phyloP scores from a whole-genome alignment of 2,113 vertebrate species.

The Gymnocephalus cernua region DNA sequence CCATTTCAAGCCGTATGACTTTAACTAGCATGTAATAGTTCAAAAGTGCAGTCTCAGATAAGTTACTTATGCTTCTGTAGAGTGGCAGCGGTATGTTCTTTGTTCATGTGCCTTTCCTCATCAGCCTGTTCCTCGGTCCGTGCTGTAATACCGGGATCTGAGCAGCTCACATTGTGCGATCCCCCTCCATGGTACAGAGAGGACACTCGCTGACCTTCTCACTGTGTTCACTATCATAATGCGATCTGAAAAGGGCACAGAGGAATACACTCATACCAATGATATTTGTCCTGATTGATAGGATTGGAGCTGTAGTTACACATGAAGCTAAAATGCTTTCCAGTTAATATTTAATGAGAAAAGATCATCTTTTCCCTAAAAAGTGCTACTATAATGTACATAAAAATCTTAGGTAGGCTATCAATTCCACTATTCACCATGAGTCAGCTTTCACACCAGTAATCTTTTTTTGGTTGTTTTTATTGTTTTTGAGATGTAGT shows the following conservation, averaged over 20 bases:
- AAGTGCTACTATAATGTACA: neutral
- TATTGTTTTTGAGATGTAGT: neutral
- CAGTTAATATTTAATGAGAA: conserved; percentile 47
- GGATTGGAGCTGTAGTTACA: conserved; percentile 47
- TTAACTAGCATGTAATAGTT: neutral
- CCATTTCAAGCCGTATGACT: neutral
- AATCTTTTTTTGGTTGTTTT: neutral
- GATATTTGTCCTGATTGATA: conserved; percentile 67
- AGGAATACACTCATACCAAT: conserved; percentile 69
- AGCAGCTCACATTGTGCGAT: conserved; percentile 35
- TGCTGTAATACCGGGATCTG: conserved; percentile 43
- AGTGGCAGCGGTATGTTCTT: neutral
- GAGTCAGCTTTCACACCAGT: neutral
- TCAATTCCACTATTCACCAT: neutral
- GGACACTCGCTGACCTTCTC: conserved; percentile 76
- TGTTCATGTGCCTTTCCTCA: conserved; percentile 23
- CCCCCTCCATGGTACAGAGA: conserved; percentile 37
- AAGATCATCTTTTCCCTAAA: conserved; percentile 24
- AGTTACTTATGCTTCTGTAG: neutral
- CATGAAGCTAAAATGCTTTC: conserved; percentile 13
- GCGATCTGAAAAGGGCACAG: conserved; percentile 76
- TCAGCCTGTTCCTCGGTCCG: conserved; percentile 20
- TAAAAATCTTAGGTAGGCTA: neutral
- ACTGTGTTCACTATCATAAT: conserved; percentile 71
- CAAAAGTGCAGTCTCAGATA: neutral